phyloP scores from a whole-genome alignment of 1,140 invertebrate species.

The Diprion similis region DNA sequence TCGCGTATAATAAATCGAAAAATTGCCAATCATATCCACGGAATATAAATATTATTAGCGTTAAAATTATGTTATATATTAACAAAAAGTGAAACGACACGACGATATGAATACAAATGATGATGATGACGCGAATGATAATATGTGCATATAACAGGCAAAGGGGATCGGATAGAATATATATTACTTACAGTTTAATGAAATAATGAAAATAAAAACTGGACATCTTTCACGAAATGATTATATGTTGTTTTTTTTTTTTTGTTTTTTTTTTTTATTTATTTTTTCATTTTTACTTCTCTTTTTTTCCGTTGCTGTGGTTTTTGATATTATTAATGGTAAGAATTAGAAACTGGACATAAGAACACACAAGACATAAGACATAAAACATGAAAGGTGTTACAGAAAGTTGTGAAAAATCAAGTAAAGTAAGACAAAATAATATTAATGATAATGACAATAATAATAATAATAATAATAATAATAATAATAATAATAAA shows the following conservation, averaged over 20 bases:
- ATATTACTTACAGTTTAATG: background rate
- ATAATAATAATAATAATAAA: conserved; percentile 26
- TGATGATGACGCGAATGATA: too few species aligned
- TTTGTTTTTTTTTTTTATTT: conserved; percentile 10
- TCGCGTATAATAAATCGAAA: too few species aligned
- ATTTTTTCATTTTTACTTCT: too few species aligned
- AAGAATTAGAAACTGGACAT: conserved; percentile 24
- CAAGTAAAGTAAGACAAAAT: conserved; percentile 20
- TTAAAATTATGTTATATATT: too few species aligned
- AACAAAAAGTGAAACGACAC: too few species aligned
- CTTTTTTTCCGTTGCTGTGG: too few species aligned
- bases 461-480: conserved; percentile 21
- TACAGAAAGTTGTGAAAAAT: conserved; percentile 24
- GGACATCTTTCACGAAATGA: conserved; percentile 42
- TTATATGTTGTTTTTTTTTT: conserved; percentile 30
- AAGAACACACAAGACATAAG: conserved; percentile 28
- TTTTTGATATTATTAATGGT: background rate
- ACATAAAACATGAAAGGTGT: background rate
- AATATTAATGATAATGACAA: conserved; percentile 19
- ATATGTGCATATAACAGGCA: too few species aligned
- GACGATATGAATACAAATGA: too few species aligned
- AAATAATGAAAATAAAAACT: conserved; percentile 47
- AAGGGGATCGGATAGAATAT: too few species aligned
- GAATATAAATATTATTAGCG: too few species aligned
- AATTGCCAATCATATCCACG: too few species aligned